phyloP scores from a whole-genome alignment of 2,113 vertebrate genomes.

The Oenanthe melanoleuca region DNA sequence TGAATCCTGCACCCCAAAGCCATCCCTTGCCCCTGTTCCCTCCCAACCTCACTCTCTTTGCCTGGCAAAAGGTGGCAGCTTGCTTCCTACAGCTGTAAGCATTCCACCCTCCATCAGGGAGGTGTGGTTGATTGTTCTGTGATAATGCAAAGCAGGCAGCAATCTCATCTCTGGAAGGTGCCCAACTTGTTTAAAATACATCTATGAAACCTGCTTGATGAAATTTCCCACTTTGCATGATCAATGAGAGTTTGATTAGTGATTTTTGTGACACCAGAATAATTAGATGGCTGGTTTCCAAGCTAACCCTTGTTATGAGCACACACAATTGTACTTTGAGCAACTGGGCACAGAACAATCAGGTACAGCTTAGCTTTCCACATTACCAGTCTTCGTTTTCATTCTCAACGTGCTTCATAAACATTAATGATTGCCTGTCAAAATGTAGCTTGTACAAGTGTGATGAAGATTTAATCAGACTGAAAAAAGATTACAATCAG shows the following conservation, averaged over 20 bases:
- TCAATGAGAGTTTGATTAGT: background rate
- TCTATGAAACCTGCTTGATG: background rate
- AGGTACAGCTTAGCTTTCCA: background rate
- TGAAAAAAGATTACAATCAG: background rate
- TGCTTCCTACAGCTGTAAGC: background rate
- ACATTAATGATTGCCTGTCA: background rate
- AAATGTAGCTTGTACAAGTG: background rate
- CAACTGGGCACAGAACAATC: background rate
- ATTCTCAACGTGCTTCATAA: background rate
- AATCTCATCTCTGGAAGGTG: background rate
- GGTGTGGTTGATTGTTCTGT: too few relatives aligned
- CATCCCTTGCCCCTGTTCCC: background rate
- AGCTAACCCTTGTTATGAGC: background rate
- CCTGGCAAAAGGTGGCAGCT: background rate
- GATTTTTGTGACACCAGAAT: background rate
- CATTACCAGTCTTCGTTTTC: background rate
- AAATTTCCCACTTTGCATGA: background rate
- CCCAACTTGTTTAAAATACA: background rate
- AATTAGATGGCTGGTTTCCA: background rate
- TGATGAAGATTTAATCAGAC: background rate
- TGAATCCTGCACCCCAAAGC: background rate
- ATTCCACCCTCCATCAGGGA: background rate
- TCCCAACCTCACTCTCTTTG: fast-evolving
- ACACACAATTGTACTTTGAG: background rate
- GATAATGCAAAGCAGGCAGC: too few relatives aligned